phyloP scores from a whole-genome alignment of 92 coral and sea anemone species.

The Parazoanthus atlanticus region DNA sequence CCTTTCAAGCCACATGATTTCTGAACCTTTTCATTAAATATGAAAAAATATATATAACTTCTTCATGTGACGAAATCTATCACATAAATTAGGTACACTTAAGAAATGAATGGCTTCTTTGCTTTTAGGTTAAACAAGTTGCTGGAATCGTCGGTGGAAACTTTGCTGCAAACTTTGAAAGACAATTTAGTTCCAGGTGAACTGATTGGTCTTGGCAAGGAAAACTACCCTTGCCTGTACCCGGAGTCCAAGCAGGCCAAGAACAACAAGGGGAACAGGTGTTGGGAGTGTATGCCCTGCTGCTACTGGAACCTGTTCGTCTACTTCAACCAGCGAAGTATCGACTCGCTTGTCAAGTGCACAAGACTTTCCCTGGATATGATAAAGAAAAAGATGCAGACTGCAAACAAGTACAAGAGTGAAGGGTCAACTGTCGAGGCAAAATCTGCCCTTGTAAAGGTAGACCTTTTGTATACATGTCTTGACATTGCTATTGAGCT shows the following conservation, averaged over 20 bases:
- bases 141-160: conserved; percentile 84
- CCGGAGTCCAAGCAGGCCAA: conserved; percentile 96
- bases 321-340: conserved; percentile 87
- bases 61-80: background rate
- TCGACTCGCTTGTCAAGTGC: conserved; percentile 86
- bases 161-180: conserved; percentile 80
- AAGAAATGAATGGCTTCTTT: background rate
- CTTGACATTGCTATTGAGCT: background rate
- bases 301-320: conserved; percentile 91
- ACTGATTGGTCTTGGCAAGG: conserved; percentile 70
- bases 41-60: too few species aligned
- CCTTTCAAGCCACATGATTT: too few species aligned
- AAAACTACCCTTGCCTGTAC: conserved; percentile 81
- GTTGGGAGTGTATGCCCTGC: conserved; percentile 99
- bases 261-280: conserved; percentile 93
- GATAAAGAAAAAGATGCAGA: conserved; percentile 91
- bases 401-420: conserved; percentile 87
- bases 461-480: background rate
- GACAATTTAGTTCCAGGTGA: conserved; percentile 72
- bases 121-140: conserved; percentile 70
- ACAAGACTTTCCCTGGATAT: conserved; percentile 89
- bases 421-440: conserved; percentile 70
- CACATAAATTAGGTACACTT: background rate
- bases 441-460: conserved; percentile 89
- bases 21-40: too few species aligned